A percentile compares a stretch with the other conserved stretches of the same genome.
Evolutionary conservation across 2,797 vertebrate species (phyloP).

Genomic region (Rhinogobio ventralis): DNA sequence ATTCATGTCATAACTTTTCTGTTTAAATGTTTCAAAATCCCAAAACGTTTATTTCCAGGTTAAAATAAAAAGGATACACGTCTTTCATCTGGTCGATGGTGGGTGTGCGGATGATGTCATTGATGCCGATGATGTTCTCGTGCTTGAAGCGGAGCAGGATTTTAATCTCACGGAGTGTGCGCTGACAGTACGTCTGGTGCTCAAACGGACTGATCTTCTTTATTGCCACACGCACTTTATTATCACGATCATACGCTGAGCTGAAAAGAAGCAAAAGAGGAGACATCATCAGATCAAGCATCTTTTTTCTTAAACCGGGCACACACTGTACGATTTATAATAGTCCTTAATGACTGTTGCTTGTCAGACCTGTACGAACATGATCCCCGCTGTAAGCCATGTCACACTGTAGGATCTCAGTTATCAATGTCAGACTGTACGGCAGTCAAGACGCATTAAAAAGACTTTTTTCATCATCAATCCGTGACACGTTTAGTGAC

Average conservation of each 20-base stretch:
- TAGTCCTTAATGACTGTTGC: background rate
- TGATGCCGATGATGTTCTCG: slow-evolving; percentile 93
- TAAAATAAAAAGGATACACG: slow-evolving; percentile 84
- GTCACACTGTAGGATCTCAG: background rate
- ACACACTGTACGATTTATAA: background rate
- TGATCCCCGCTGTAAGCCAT: background rate
- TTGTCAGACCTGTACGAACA: background rate
- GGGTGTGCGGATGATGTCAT: slow-evolving; percentile 88
- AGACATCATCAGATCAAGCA: background rate
- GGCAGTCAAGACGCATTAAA: no score
- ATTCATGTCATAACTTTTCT: no score
- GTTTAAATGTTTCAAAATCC: background rate
- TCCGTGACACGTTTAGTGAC: background rate
- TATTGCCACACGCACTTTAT: slow-evolving; percentile 87
- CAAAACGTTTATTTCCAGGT: background rate
- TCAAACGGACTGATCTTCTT: slow-evolving; percentile 96
- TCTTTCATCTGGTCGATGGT: slow-evolving; percentile 90
- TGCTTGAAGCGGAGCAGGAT: slow-evolving; percentile 91
- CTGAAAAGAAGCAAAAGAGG: slow-evolving; percentile 66
- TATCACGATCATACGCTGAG: slow-evolving; percentile 84
- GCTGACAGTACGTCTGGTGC: slow-evolving; percentile 94
- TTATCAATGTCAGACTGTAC: background rate
- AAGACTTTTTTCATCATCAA: background rate
- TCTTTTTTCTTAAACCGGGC: background rate
- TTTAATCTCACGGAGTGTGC: slow-evolving; percentile 91